Evolutionary conservation across 92 coral and sea anemone species (phyloP), one percentile per base, ranked within the genome.

Genomic region (Porites lobata): DNA sequence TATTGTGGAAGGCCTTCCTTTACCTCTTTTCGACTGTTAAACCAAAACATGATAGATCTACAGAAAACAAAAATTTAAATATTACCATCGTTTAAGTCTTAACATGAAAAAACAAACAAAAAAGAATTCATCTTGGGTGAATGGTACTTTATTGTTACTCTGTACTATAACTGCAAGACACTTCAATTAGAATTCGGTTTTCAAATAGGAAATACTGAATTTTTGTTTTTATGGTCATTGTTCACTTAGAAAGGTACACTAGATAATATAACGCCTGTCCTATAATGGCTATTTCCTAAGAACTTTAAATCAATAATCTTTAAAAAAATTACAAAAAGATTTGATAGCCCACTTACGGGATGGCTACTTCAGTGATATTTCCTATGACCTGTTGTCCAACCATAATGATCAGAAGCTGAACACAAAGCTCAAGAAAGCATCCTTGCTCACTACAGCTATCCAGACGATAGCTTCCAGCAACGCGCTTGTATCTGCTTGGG

Each of bases 391-490:
- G 98, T 38, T 97, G 99, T 17, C 99, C 99, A 8, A 97, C 99
- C 99, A 97, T 95, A 85, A 97, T 96, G 74, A 97, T 93, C 1
- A 97, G 90, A 69, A 97, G 83, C 86, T 97, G 99, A 58, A 97
- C 91, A 47, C 99, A 97, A 82, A 97, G 80, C 88, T 97, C 99
- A 64, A 97, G 90, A 78, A 97, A 94, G 80, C 99, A 97, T 14
- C 99, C 99, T 63, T 97, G 99, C 9, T 95, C 98, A 58, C 99
- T 96, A 79, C 99, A 97, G 51, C 99, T 96, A 53, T 95, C 99
- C 71, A 97, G 79, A 1, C 99, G 92, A 38, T 89, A 91, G 5
- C 72, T 78, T 6, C 88, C 94, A 54, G 21, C 89, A 24, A 95
- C 80, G 50, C 99, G 89, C 57, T 89, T 93, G 82, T 90, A 94